These are phyloP conservation scores for Parotocinclus haroldoi DNA, from an alignment of 2,797 vertebrate species.

Conservation along the genomic window DNA sequence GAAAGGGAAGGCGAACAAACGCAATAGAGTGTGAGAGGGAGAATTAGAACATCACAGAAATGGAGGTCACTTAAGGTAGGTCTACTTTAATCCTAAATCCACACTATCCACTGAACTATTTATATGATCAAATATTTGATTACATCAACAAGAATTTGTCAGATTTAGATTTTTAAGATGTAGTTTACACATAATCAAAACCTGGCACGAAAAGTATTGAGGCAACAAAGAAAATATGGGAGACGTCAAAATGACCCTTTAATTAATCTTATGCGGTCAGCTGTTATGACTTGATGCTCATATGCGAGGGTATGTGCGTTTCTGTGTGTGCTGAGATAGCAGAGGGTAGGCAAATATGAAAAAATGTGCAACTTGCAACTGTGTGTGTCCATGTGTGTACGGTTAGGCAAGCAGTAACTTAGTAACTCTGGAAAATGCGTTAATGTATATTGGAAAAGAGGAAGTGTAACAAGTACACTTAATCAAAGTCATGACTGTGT, in stretches of 20 bases:
- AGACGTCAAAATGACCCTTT: conserved; percentile 3
- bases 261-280: conserved; percentile 5
- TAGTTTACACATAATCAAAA: neutral
- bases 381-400: neutral
- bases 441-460: conserved; percentile 5
- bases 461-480: conserved; percentile 8
- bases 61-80: conserved; percentile 20
- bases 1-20: neutral
- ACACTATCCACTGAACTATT: neutral
- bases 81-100: neutral
- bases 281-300: neutral
- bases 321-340: neutral
- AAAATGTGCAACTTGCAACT: neutral
- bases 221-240: neutral
- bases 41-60: conserved; percentile 11
- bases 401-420: neutral
- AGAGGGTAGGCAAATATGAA: neutral
- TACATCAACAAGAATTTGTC: too few species aligned
- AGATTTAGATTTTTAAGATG: too few species aligned
- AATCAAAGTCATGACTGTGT: too few species aligned
- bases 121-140: too few species aligned
- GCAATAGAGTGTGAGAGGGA: neutral
- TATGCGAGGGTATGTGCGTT: neutral
- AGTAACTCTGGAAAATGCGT: conserved; percentile 6
- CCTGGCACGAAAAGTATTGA: neutral